These are phyloP conservation scores for Drosophila repleta DNA, from an alignment of 1,140 invertebrate genomes.

Conservation along the genomic window DNA sequence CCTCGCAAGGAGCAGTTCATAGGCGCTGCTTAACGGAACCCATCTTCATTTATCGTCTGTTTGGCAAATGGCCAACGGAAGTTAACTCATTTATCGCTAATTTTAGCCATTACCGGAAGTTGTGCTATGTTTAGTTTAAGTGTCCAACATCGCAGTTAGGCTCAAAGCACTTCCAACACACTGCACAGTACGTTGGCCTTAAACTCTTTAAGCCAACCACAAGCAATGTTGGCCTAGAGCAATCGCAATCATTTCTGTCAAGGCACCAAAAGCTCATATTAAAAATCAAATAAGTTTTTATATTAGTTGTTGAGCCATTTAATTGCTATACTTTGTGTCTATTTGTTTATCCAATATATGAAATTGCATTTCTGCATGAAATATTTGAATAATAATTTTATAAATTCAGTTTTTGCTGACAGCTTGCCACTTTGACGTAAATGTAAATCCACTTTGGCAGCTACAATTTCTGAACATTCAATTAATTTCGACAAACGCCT, in stretches of 20 bases:
- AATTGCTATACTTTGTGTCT: too few species aligned
- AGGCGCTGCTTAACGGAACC: conserved; percentile 26
- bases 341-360: too few species aligned
- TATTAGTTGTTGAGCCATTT: too few species aligned
- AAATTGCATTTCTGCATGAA: too few species aligned
- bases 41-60: conserved; percentile 56
- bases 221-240: neutral
- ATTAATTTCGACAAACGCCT: too few species aligned
- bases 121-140: conserved; percentile 24
- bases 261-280: neutral
- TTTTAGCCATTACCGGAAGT: conserved; percentile 48
- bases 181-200: neutral
- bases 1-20: too few species aligned
- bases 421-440: too few species aligned
- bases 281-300: too few species aligned
- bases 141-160: neutral
- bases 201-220: neutral
- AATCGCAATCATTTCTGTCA: neutral
- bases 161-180: neutral
- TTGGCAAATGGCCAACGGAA: conserved; percentile 63
- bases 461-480: too few species aligned
- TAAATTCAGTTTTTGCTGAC: too few species aligned
- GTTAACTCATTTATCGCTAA: conserved; percentile 67
- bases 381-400: too few species aligned
- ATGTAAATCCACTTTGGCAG: too few species aligned